phyloP scores from a whole-genome alignment of 2,797 vertebrate genomes.

The Poeciliopsis gracilis region DNA sequence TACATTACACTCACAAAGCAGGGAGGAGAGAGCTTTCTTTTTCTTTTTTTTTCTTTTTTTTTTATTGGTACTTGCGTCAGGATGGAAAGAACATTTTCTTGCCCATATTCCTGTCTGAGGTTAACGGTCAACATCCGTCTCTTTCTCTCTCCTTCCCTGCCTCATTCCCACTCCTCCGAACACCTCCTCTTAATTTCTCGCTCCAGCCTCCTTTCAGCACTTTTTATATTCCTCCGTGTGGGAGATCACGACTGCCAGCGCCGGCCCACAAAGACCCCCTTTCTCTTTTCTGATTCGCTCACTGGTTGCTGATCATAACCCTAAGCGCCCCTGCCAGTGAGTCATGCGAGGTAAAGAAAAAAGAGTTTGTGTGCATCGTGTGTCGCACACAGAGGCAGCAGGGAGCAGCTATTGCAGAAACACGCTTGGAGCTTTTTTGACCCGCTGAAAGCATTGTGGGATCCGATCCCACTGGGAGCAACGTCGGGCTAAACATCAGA shows the following conservation, averaged over 20 bases:
- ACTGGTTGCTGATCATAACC: slow-evolving; percentile 63
- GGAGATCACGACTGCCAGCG: slow-evolving; percentile 42
- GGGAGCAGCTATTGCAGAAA: slow-evolving; percentile 27
- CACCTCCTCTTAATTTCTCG: slow-evolving; percentile 37
- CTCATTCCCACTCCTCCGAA: slow-evolving; percentile 5
- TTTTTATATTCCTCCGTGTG: slow-evolving; percentile 56
- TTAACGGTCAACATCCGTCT: slow-evolving; percentile 73
- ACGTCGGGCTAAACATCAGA: slow-evolving; percentile 15
- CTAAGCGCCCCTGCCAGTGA: slow-evolving; percentile 49
- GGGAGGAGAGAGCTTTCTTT: slow-evolving; percentile 38
- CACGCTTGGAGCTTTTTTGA: slow-evolving; percentile 16
- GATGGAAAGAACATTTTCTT: slow-evolving; percentile 77
- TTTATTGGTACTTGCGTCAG: slow-evolving; percentile 75
- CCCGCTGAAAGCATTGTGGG: slow-evolving; percentile 29
- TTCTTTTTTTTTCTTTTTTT: slow-evolving; percentile 54
- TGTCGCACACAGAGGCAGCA: slow-evolving; percentile 13
- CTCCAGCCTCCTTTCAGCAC: slow-evolving; percentile 44
- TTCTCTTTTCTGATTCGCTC: slow-evolving; percentile 61
- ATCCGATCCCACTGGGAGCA: slow-evolving; percentile 21
- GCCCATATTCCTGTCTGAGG: slow-evolving; percentile 75
- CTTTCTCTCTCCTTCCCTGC: slow-evolving; percentile 25
- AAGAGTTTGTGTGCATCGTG: slow-evolving; percentile 21
- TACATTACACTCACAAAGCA: slow-evolving; percentile 19
- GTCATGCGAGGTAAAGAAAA: slow-evolving; percentile 48
- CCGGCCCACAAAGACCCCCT: slow-evolving; percentile 46